Conservation (phyloP, 2,888 invertebrate species). For the Amorpha juglandis region DNA sequence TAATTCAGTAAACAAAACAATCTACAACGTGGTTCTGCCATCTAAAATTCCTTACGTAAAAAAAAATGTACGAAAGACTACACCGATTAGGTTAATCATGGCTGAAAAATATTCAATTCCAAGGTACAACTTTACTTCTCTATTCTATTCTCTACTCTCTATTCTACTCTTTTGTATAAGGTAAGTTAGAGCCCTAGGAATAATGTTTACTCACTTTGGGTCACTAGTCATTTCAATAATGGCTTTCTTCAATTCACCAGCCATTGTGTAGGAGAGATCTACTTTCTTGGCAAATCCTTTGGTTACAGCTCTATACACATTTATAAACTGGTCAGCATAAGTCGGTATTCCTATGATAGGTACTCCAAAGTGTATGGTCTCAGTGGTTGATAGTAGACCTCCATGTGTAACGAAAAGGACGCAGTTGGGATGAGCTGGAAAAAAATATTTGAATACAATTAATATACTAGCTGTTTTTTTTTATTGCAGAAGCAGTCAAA, state of each 20-base stretch:
- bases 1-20: no score
- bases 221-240: slow-evolving; percentile 41
- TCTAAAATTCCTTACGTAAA: no score
- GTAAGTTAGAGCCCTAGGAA: no score
- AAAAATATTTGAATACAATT: not conserved
- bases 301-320: slow-evolving; percentile 40
- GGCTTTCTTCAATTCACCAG: slow-evolving; percentile 38
- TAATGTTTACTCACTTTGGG: slow-evolving; percentile 32
- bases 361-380: slow-evolving; percentile 39
- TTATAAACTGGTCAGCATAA: slow-evolving; percentile 48
- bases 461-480: no score
- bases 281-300: slow-evolving; percentile 47
- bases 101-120: no score
- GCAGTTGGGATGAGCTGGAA: slow-evolving; percentile 39
- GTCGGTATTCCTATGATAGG: slow-evolving; percentile 52
- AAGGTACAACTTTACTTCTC: no score
- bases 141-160: no score
- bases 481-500: no score
- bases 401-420: slow-evolving; percentile 42
- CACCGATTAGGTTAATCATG: no score
- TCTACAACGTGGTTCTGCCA: no score
- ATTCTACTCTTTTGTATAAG: no score
- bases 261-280: slow-evolving; percentile 37
- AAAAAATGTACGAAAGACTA: no score
- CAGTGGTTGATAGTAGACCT: slow-evolving; percentile 40